Percentiles rank a stretch among this genome's conserved stretches.
Conservation (phyloP, 2,113 vertebrate genomes). For the Paramisgurnus dabryanus region DNA sequence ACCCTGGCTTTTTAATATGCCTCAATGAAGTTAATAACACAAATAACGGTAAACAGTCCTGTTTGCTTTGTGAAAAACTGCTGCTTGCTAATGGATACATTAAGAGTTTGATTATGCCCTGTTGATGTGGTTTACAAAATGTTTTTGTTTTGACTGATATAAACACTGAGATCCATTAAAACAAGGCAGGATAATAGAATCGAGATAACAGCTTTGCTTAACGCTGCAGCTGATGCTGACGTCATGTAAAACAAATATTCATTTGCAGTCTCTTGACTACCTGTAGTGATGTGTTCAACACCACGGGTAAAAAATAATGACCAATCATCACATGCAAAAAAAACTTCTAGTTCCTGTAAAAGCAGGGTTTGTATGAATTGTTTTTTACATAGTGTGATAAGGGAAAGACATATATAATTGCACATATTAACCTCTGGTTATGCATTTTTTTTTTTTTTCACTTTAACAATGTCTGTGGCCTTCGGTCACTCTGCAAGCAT, state of each 20-base stretch:
- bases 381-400: not conserved
- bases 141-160: not conserved
- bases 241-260: not conserved
- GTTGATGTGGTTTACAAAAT: not conserved
- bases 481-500: not conserved
- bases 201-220: no score
- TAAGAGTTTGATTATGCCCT: not conserved
- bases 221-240: no score
- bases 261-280: not conserved
- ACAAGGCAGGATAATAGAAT: not conserved
- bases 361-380: not conserved
- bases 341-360: not conserved
- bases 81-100: constrained; percentile 18
- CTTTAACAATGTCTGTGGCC: not conserved
- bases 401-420: not conserved
- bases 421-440: not conserved
- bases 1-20: not conserved
- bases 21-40: constrained; percentile 14
- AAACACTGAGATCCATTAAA: constrained; percentile 7
- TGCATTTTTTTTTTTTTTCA: not conserved
- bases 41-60: not conserved
- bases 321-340: not conserved
- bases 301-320: constrained; percentile 33
- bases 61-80: not conserved
- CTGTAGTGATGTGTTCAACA: constrained; percentile 4